These are phyloP conservation scores for Corythaixoides concolor DNA, from an alignment of 2,113 vertebrate species.

Conservation along the genomic window DNA sequence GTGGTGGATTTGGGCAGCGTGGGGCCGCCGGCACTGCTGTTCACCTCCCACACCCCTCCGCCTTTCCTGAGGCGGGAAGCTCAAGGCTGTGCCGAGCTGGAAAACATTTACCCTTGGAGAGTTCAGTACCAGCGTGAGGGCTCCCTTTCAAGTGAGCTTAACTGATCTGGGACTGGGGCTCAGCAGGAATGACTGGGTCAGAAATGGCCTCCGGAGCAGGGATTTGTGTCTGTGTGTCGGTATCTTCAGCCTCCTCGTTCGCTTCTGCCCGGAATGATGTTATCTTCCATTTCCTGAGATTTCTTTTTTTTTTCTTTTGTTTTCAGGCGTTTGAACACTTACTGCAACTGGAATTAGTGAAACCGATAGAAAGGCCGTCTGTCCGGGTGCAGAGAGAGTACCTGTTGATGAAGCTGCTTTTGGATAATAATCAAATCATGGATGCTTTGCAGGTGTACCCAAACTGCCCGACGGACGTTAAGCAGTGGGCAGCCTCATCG, in stretches of 20 bases:
- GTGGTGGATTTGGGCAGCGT: not conserved
- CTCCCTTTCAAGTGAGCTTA: not conserved
- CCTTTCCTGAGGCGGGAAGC: not conserved
- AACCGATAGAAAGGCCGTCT: conserved; percentile 78
- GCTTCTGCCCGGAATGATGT: accelerated
- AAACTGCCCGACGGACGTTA: conserved; percentile 92
- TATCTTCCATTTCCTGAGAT: accelerated
- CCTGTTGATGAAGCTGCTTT: conserved; percentile 85
- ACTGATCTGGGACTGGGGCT: not conserved
- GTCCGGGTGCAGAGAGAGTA: conserved; percentile 85
- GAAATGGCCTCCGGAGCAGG: not conserved
- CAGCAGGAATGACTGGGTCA: accelerated
- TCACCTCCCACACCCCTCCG: not conserved
- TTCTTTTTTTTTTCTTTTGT: not conserved
- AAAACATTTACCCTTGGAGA: accelerated
- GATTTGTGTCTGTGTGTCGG: accelerated
- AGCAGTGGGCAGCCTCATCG: conserved; percentile 90
- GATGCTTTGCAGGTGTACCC: conserved; percentile 92
- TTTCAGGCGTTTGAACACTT: conserved; percentile 93
- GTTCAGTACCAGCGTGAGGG: not conserved
- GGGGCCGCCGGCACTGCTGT: no score
- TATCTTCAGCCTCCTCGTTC: no score
- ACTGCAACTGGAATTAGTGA: conserved; percentile 89
- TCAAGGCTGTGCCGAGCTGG: not conserved
- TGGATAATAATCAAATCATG: conserved; percentile 91